Base-by-base conservation (phyloP, 2,113 vertebrate genomes). In the Hippoglossus stenolepis region DNA sequence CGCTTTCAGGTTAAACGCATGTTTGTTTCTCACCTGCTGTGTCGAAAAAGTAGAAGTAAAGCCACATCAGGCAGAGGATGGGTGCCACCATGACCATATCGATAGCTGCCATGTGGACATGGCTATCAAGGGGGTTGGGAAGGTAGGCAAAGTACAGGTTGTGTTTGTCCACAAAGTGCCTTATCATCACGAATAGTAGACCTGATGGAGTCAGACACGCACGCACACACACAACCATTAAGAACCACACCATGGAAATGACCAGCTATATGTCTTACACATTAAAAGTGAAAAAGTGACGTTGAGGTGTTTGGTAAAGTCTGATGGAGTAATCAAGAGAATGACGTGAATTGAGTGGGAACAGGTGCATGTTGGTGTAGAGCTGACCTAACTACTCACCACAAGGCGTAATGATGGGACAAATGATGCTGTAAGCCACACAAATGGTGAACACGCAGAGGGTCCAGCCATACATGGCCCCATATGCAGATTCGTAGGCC, bases 391-490 rank as follows among this genome's bases (percentile, higher is more conserved):
- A 47, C 9, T 66, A 90, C 97, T 97, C 91, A 99, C 98, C 97
- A 6, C 98, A 99, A 0, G 97, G 97, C 3, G 94, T 95, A 20
- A 99, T 98, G 70, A 99, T 93, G 35, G 98, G 98, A 87, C 97
- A 99, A 0, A 95, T 96, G 92, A 99, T 97, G 90, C 98, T 98
- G 75, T 98, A 98, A 49, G 98, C 96, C 95, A 98, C 95, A 74
- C 98, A 96, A 86, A 99, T 97, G 0, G 96, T 97, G 92, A 98
- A 98, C 72, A 98, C 91, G 26, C 97, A 99, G n/a, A 99, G 91
- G 86, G 88, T 96, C 96, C 97, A 97, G 3, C 96, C 96, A 0
- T 99, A 99, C 97, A 97, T 97, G 54, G 96, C 96, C 88, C 98
- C 98, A 57, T 97, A 99, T 78, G 98, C 95, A 73, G 95, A 98